Base-by-base conservation (phyloP, 1,140 invertebrate species). In the Meloidogyne chitwoodi region DNA sequence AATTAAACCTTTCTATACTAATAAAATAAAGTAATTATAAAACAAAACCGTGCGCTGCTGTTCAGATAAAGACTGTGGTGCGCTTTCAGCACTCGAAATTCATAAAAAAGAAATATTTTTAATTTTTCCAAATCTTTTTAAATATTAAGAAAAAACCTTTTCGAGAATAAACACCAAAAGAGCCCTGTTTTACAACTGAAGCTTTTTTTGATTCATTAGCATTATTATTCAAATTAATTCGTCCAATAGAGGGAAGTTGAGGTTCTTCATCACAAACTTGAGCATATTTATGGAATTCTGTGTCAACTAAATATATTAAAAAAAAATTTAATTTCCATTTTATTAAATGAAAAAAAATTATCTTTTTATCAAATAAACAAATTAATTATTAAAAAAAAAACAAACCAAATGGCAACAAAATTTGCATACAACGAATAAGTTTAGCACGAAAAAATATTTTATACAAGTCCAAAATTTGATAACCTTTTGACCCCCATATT, bases 401-500 rank as follows among this genome's bases (percentile, higher is more conserved):
- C 64, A 38, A 66, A 81, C 81, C 81, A 74, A 67, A 82, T 31
- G 79, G 74, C 22, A 71, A 44, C 6, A 82, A 34, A 44, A 82
- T 74, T 24, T 74, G 66, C 82, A 82, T 83, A 48, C 81, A 82
- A 6, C 69, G 38, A 11, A 84, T 38, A 27, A 80, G 62, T 68
- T 75, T 67, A 29, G 73, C 34, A 27, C 77, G 41, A 19, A 31
- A 80, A 64, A 82, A 83, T n/a, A 82, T 66, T 75, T 81, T 84
- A 38, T 72, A 82, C 27, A 82, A 62, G 64, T 82, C 81, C 24
- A 81, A 31, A 19, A 74, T 79, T 38, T 65, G 76, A 48, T 82
- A 82, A n/a, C 81, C 81, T 38, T 81, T 83, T 29, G 67, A 72
- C 6, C 81, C 81, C 81, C 81, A 82, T 64, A 82, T 83, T 61